Percentiles rank a stretch among this genome's conserved stretches.
Conservation (phyloP, 2,113 vertebrate genomes). For the Zonotrichia leucophrys region DNA sequence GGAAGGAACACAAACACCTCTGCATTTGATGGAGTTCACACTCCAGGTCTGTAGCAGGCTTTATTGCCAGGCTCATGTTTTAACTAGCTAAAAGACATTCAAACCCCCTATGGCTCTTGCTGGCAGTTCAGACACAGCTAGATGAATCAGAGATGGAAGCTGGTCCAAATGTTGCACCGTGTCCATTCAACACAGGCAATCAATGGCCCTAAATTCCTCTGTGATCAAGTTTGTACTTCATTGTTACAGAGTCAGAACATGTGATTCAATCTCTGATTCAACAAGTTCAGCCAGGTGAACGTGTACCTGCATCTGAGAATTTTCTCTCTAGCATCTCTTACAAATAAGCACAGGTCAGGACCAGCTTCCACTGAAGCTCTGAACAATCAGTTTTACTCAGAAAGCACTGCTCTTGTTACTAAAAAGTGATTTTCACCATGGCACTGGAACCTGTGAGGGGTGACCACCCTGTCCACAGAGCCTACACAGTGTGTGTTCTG, state of each 20-base stretch:
- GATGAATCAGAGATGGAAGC: background rate
- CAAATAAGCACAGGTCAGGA: background rate
- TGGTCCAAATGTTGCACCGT: background rate
- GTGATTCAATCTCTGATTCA: background rate
- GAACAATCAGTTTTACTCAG: background rate
- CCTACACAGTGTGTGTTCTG: background rate
- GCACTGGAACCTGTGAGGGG: background rate
- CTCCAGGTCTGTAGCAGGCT: background rate
- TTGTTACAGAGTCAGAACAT: background rate
- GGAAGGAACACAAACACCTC: background rate
- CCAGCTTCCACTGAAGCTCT: background rate
- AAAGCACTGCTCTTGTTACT: background rate
- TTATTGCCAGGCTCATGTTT: background rate
- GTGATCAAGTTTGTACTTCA: background rate
- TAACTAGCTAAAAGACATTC: background rate
- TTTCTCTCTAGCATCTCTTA: background rate
- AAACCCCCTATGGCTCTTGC: background rate
- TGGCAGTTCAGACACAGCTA: background rate
- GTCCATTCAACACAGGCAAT: background rate
- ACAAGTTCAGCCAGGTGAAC: background rate
- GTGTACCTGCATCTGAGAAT: background rate
- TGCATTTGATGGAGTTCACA: background rate
- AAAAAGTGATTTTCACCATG: background rate
- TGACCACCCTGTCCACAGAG: background rate
- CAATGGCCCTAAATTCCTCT: background rate